Percentiles rank a stretch among this genome's conserved stretches.
These are phyloP conservation scores for Lathronympha strigana DNA, from an alignment of 2,888 invertebrate species.

Conservation along the genomic window DNA sequence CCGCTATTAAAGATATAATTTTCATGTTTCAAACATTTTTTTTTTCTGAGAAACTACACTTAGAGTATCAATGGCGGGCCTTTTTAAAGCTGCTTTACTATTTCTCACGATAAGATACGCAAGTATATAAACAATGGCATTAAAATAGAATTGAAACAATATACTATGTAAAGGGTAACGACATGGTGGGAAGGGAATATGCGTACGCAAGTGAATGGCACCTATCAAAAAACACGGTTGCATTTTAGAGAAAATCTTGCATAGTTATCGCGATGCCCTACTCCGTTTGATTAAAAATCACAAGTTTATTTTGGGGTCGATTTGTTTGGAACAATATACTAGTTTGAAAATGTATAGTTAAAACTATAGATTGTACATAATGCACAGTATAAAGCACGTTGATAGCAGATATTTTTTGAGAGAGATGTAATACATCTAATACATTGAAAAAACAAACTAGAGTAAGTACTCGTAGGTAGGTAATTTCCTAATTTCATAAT, in stretches of 20 bases:
- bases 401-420: too few relatives aligned
- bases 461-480: too few relatives aligned
- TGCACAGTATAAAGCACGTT: too few relatives aligned
- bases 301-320: not conserved
- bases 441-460: too few relatives aligned
- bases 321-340: not conserved
- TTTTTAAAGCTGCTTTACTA: slow-evolving; percentile 26
- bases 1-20: not conserved
- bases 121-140: slow-evolving; percentile 31
- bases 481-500: too few relatives aligned
- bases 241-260: slow-evolving; percentile 1
- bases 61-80: slow-evolving; percentile 8
- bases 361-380: not conserved
- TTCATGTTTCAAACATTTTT: not conserved
- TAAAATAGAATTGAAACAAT: slow-evolving; percentile 32
- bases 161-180: slow-evolving; percentile 34
- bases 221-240: slow-evolving; percentile 4
- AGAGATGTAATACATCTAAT: too few relatives aligned
- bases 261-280: slow-evolving; percentile 4
- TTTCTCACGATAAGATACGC: slow-evolving; percentile 34
- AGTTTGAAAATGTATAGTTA: not conserved
- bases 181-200: slow-evolving; percentile 37
- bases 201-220: slow-evolving; percentile 28
- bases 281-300: not conserved
- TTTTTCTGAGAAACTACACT: not conserved